Percentiles rank a stretch among this genome's conserved stretches.
Conservation (phyloP, 2,797 vertebrate genomes). For the Odontamblyopus lacepedii region DNA sequence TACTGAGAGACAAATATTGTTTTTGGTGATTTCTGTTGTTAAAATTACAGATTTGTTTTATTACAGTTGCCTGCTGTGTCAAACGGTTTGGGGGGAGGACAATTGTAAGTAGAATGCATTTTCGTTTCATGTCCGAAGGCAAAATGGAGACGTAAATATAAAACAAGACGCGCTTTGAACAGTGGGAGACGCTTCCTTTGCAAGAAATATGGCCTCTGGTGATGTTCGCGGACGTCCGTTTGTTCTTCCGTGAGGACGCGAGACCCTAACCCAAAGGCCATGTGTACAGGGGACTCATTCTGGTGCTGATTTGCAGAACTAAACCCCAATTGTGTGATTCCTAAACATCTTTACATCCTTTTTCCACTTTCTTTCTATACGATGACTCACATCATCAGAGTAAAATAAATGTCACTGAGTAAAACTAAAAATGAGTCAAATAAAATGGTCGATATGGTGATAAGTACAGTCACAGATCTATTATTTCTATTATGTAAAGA, state of each 20-base stretch:
- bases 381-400: neutral
- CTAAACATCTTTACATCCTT: neutral
- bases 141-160: slow-evolving; percentile 3
- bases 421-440: no score
- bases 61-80: neutral
- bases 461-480: no score
- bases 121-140: neutral
- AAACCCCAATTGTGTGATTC: neutral
- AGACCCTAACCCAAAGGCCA: slow-evolving; percentile 4
- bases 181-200: slow-evolving; percentile 7
- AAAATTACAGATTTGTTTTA: neutral
- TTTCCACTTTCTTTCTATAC: neutral
- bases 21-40: neutral
- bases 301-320: neutral
- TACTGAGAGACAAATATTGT: neutral
- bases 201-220: slow-evolving; percentile 12
- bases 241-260: neutral
- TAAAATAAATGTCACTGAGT: no score
- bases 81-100: neutral
- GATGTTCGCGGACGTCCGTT: slow-evolving; percentile 2
- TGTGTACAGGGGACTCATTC: slow-evolving; percentile 9
- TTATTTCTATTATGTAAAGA: no score
- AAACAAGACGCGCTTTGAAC: slow-evolving; percentile 14
- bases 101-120: neutral
- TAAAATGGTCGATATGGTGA: no score